Evolutionary conservation across 2,888 invertebrate genomes (phyloP), one percentile per base, ranked within the genome.

Genomic region (Agrotis segetum): DNA sequence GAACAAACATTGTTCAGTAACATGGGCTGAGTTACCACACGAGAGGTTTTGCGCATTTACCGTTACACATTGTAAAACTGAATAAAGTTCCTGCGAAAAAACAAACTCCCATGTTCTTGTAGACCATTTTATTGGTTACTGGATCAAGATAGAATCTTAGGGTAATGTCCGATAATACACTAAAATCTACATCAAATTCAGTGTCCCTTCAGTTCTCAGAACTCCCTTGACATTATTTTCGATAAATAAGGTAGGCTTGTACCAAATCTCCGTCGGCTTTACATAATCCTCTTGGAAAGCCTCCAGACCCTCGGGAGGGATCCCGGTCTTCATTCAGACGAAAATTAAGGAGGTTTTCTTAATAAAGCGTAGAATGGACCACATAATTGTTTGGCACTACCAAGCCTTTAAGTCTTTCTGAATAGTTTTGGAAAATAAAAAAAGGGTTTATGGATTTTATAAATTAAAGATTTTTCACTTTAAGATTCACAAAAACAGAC

Each of bases 211-310:
- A 40, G 49, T 56, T 67, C 24, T 47, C 46, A 66, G 58, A 67
- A 24, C 53, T 59, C 69, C 46, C 69, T 58, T 79, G 70, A 74
- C 70, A 65, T 74, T 82, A 82, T 70, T 79, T 70, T 80, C 70
- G 67, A 82, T 62, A 82, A 79, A 80, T 78, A 78, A 72, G 59
- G 55, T 60, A 78, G 72, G 79, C 62, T 66, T 55, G 62, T 58
- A 29, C 34, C 53, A 66, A 80, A 80, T 70, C 67, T 56, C 56
- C 40, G 58, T 24, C 62, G 70, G 80, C 70, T 79, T 80, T 66
- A 67, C 63, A 79, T 80, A 83, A 80, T 79, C 83, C 61, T 53
- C 44, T 21, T 50, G 7, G 24, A 17, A 53, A 73, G 47, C 63
- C 63, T 52, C 9, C 47, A 11, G 67, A 21, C 58, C 53, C 29